Evolutionary conservation across 2,888 invertebrate genomes (phyloP).

Genomic region (Tenthredo distinguenda): DNA sequence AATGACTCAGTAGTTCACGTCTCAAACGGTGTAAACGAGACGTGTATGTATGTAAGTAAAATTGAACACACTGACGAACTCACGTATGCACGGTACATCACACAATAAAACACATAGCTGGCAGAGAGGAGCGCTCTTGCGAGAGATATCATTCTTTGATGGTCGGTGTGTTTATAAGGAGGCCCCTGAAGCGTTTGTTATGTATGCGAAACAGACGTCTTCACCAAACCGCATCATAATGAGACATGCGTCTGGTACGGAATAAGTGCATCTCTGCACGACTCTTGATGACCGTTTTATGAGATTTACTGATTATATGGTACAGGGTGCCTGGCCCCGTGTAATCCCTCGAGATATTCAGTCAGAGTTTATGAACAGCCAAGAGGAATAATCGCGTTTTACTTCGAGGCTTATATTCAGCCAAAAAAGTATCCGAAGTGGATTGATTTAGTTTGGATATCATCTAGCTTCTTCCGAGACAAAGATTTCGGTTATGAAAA

Average conservation of each 20-base stretch:
- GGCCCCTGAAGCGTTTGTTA: neutral
- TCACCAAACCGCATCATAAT: neutral
- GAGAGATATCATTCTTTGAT: constrained; percentile 24
- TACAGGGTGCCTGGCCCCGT: neutral
- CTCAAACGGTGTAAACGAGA: constrained; percentile 14
- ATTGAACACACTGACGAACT: constrained; percentile 30
- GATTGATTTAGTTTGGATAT: neutral
- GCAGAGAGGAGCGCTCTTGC: neutral
- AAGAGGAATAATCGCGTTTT: neutral
- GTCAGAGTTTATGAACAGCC: neutral
- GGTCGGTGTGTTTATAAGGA: neutral
- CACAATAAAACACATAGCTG: neutral
- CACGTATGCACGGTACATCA: neutral
- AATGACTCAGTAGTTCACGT: constrained; percentile 41
- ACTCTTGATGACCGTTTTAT: constrained; percentile 7
- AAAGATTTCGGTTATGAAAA: neutral
- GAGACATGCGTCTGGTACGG: neutral
- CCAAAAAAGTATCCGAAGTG: neutral
- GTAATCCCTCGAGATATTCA: neutral
- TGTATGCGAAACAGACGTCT: constrained; percentile 18
- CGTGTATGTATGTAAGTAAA: constrained; percentile 18
- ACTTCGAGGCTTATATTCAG: neutral
- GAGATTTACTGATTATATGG: constrained; percentile 6
- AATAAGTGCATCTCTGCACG: constrained; percentile 35
- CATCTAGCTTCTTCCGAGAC: neutral